Evolutionary conservation across 2,888 invertebrate genomes (phyloP).

Genomic region (Tetramorium bicarinatum): DNA sequence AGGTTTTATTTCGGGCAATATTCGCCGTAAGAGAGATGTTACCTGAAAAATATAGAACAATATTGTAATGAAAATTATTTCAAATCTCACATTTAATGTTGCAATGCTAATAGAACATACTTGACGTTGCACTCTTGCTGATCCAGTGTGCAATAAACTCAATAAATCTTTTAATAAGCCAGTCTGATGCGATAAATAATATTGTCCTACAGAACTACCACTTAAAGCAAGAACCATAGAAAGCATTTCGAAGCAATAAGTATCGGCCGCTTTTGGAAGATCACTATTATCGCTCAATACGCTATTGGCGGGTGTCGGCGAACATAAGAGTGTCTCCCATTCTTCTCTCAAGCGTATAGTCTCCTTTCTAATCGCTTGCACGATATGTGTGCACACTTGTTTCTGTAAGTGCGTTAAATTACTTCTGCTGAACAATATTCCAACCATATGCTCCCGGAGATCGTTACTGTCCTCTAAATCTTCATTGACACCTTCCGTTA

Average conservation of each 20-base stretch:
- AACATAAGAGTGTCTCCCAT: conserved; percentile 92
- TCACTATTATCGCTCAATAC: conserved; percentile 86
- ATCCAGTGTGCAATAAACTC: conserved; percentile 96
- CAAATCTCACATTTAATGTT: background rate
- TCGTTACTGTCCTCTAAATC: conserved; percentile 89
- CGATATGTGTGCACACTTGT: conserved; percentile 94
- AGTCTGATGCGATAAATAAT: conserved; percentile 96
- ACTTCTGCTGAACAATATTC: conserved; percentile 97
- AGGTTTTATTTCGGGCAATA: conserved; percentile 96
- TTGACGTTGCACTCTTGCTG: conserved; percentile 97
- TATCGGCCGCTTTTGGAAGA: conserved; percentile 90
- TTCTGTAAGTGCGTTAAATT: conserved; percentile 97
- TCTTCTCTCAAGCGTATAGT: conserved; percentile 95
- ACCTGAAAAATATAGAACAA: conserved; percentile 86
- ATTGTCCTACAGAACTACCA: conserved; percentile 96
- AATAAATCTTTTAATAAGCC: conserved; percentile 94
- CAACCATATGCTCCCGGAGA: conserved; percentile 97
- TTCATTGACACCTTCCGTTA: conserved; percentile 82
- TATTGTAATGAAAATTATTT: background rate
- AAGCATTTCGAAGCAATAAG: conserved; percentile 99
- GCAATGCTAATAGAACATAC: conserved; percentile 85
- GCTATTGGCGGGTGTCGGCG: conserved; percentile 85
- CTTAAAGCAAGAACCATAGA: conserved; percentile 97
- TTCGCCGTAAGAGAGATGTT: conserved; percentile 94
- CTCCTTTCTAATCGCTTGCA: conserved; percentile 96